Conservation (phyloP, 2,797 vertebrate species). For the Gambelia wislizenii region DNA sequence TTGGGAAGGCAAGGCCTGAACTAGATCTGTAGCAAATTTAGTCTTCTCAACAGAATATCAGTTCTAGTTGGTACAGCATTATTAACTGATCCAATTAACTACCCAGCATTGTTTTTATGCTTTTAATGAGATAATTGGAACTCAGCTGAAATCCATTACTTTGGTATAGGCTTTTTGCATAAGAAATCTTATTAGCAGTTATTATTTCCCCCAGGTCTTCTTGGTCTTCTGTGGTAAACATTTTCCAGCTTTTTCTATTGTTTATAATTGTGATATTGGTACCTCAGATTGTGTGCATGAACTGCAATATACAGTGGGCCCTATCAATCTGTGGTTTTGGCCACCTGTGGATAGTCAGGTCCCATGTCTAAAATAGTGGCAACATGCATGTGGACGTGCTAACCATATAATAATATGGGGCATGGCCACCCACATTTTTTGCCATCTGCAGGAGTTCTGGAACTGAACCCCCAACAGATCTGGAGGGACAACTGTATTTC, state of each 20-base stretch:
- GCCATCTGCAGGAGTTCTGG: no score
- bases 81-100: slow-evolving; percentile 45
- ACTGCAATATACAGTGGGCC: slow-evolving; percentile 53
- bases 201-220: slow-evolving; percentile 47
- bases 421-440: no score
- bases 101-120: slow-evolving; percentile 20
- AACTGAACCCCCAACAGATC: no score
- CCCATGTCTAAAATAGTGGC: no score
- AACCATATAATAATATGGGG: no score
- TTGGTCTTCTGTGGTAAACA: slow-evolving; percentile 55
- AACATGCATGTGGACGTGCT: no score
- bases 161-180: slow-evolving; percentile 42
- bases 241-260: slow-evolving; percentile 62
- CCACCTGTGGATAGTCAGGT: no score
- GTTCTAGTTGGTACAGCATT: slow-evolving; percentile 14
- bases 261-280: slow-evolving; percentile 68
- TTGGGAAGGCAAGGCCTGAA: not conserved
- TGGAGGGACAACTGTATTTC: no score
- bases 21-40: not conserved
- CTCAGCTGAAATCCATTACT: not conserved
- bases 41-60: not conserved
- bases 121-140: slow-evolving; percentile 40
- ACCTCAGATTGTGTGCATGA: slow-evolving; percentile 49
- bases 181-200: slow-evolving; percentile 57
- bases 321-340: no score